Base-by-base conservation (phyloP, 2,797 vertebrate genomes). In the Brachyalestes nurse region DNA sequence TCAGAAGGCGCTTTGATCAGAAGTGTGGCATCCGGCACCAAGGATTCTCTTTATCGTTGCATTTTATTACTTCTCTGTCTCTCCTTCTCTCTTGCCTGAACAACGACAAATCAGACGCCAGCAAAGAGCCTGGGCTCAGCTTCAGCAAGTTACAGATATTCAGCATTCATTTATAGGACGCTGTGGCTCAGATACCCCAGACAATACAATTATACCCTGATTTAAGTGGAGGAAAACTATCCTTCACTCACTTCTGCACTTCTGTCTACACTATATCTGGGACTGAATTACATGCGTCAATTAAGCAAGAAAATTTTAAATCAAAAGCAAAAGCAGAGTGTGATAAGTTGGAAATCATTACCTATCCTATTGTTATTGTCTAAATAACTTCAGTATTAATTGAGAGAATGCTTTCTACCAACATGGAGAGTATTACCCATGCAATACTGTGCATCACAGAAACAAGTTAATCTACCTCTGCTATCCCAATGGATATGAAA, bases 401-500 rank as follows among this genome's bases (percentile, higher is more conserved):
- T 83, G 28, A 82, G 77, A 73, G 73, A 85, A 28, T 16, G 40
- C 60, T 69, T 45, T 5, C 25, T 34, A 73, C 67, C 9, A 71
- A 72, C 10, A 17, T n/a, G 14, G 38, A 80, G 79, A 83, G 62
- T 86, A 90, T 89, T 91, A 88, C 85, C 88, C 87, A 87, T 83
- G 34, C 82, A 76, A 89, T 91, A 89, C 84, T 87, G 87, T 76
- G 86, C 83, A 91, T 92, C 89, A 85, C 81, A 82, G 88, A 92
- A 92, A 92, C 76, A 84, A 88, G 81, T 90, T 92, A 89, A 91
- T 93, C 88, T 89, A 92, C 89, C 89, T 88, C 87, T 89, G 89
- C 84, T 83, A 90, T 90, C 89, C 89, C 91, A 83, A 89, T 89
- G 95, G 96, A 93, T 93, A 94, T 95, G 96, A 96, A 93, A 97